Base-by-base conservation (phyloP, 2,113 vertebrate species). In the Artemisiospiza belli region DNA sequence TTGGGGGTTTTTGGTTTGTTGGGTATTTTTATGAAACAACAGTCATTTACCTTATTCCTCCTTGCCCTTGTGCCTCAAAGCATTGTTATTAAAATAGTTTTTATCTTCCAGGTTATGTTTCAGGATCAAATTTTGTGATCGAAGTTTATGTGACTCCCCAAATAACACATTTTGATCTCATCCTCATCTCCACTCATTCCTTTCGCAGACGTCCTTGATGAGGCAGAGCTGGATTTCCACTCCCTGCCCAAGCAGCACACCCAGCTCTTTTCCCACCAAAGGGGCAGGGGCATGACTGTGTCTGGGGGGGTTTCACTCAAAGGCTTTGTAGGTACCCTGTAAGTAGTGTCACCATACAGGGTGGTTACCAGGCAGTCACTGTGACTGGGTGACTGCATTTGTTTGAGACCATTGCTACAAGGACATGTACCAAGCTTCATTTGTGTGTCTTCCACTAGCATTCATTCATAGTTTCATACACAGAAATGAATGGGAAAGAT, bases 311-410 rank as follows among this genome's bases (percentile, higher is more conserved):
- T 46, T 77, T 70, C 72, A 33, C 61, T 24, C 25, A 46, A 66
- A 77, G 20, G 37, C 35, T 83, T 77, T 43, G 22, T 25, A 30
- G 0, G 0, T 12, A 11, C 17, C 17, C 49, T 0, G 1, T 28
- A 31, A 2, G 0, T 24, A 68, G 23, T 15, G 23, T 4, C 37
- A 59, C 24, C 37, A 51, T 3, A 3, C 25, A 37, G 52, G 22
- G 39, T 30, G 1, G 6, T 15, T 30, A 80, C 15, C 67, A 41
- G 23, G 11, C 35, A 66, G 37, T 24, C 87, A 57, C 54, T 22
- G 49, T 15, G 10, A 47, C 61, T 54, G 22, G 0, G 0, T 72
- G 47, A 78, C 37, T 6, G 6, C 2, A 0, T 66, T 68, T 55
- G 33, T 33, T 79, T 79, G 55, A 66, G 58, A 23, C n/a, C 31